Conservation (phyloP, 1,140 invertebrate species). For the Zaprionus davidi region DNA sequence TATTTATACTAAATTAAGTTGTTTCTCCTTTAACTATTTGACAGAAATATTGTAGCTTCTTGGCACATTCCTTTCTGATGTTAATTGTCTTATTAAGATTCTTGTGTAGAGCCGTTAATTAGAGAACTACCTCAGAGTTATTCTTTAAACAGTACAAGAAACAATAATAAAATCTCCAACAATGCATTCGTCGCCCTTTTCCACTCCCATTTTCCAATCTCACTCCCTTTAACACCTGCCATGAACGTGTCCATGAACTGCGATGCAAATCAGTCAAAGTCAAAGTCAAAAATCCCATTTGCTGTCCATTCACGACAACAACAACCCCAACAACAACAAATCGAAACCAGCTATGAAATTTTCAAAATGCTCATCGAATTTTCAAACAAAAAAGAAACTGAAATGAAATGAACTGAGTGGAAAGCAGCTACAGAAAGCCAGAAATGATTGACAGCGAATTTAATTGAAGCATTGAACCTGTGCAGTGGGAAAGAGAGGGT, state of each 20-base stretch:
- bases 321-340: constrained; percentile 33
- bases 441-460: constrained; percentile 73
- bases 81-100: too few relatives aligned
- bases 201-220: background rate
- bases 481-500: background rate
- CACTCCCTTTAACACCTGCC: constrained; percentile 12
- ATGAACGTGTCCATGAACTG: constrained; percentile 19
- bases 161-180: background rate
- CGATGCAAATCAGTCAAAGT: constrained; percentile 47
- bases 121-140: background rate
- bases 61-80: too few relatives aligned
- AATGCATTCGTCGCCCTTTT: background rate
- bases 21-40: too few relatives aligned
- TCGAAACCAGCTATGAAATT: constrained; percentile 62
- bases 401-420: constrained; percentile 7
- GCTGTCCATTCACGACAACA: constrained; percentile 21
- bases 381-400: constrained; percentile 24
- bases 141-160: background rate
- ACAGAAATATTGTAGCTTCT: too few relatives aligned
- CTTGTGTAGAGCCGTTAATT: background rate
- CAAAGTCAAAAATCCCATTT: constrained; percentile 61
- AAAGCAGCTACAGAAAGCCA: constrained; percentile 27
- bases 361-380: constrained; percentile 50
- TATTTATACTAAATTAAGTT: too few relatives aligned
- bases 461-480: constrained; percentile 75